Conservation (phyloP, 2,797 vertebrate genomes). For the Falco novaeseelandiae region DNA sequence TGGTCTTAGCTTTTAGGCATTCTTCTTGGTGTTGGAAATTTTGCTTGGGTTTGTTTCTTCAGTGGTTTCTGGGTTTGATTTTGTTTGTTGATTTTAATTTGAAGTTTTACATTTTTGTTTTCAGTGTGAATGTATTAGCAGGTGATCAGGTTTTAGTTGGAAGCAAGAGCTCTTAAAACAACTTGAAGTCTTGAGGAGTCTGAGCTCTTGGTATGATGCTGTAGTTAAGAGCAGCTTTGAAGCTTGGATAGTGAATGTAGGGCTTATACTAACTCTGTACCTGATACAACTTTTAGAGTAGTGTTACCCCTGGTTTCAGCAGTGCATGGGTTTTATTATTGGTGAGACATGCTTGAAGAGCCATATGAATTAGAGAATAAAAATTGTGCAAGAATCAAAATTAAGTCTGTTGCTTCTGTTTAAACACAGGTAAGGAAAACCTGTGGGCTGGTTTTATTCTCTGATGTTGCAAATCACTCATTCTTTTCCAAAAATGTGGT, state of each 20-base stretch:
- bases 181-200: background rate
- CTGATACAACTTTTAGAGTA: background rate
- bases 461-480: background rate
- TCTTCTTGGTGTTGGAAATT: background rate
- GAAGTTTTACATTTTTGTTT: background rate
- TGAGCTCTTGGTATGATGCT: background rate
- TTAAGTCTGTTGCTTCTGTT: background rate
- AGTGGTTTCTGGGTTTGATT: background rate
- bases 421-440: background rate
- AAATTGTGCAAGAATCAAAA: background rate
- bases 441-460: background rate
- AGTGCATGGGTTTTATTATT: background rate
- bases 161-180: background rate
- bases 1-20: background rate
- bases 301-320: background rate
- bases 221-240: background rate
- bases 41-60: background rate
- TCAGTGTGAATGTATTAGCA: background rate
- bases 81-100: background rate
- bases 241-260: background rate
- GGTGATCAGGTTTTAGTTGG: background rate
- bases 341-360: background rate
- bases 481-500: background rate
- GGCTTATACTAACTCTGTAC: background rate
- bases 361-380: background rate